Evolutionary conservation across 2,113 vertebrate species (phyloP).

Genomic region (Corythornis madagascariensis): DNA sequence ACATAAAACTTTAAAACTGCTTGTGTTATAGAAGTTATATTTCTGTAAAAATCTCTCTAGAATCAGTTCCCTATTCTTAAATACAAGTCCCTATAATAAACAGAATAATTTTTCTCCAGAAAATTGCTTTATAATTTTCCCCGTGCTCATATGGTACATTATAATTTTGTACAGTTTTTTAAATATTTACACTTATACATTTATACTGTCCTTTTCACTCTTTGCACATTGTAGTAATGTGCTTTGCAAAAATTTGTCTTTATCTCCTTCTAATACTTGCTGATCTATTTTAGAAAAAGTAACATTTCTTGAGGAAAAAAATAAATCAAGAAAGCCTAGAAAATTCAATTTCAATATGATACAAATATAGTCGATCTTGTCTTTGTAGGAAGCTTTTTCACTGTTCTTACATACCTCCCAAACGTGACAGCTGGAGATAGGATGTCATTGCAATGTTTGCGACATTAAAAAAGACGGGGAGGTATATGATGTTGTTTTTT

Average conservation of each 20-base stretch:
- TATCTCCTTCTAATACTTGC: background rate
- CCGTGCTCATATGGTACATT: background rate
- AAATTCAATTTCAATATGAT: background rate
- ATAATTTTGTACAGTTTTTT: background rate
- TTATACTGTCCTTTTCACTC: background rate
- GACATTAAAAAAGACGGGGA: background rate
- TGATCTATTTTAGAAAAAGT: background rate
- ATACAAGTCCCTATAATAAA: background rate
- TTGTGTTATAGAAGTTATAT: background rate
- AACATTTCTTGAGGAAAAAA: background rate
- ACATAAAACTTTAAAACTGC: background rate
- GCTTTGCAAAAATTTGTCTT: background rate
- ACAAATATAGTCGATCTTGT: background rate
- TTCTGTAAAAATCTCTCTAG: background rate
- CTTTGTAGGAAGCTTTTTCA: background rate
- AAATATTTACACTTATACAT: background rate
- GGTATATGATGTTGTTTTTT: background rate
- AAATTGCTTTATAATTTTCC: background rate
- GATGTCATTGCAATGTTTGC: background rate
- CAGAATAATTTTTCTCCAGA: background rate
- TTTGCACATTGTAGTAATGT: rapidly evolving
- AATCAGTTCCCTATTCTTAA: background rate
- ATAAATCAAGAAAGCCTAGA: background rate
- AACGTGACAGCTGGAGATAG: background rate
- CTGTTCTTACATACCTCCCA: background rate